Evolutionary conservation across 2,888 invertebrate species (phyloP), one percentile per base, ranked within the genome.

Genomic region (Polietes domitor): DNA sequence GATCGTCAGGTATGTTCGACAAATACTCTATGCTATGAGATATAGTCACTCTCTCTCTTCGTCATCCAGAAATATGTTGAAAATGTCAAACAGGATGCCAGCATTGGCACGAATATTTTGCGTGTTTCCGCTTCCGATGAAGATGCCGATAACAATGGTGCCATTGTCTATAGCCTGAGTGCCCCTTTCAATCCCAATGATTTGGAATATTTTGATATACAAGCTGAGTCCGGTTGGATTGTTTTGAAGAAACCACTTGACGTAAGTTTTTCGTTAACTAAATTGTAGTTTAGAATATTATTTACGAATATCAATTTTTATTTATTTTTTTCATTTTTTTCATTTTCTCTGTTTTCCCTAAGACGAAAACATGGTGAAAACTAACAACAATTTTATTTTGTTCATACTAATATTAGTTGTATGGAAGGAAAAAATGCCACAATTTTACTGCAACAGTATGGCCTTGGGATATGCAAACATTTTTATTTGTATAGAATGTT

Each of bases 151-250:
- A 97, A 97, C 92, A 99, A 99, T 92, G 98, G 98, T 26, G 98
- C 97, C 78, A 98, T 98, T 89, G 95, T 97, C 17, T 98, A 98
- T 92, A 96, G 97, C 58, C 93, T 98, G 88, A 97, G 96, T 89
- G 97, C 98, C 53, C 97, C 97, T 0, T 96, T 96, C 89, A 97
- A 98, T 92, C 96, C 97, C 12, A 95, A 96, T 75, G 97, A 97
- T 92, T 94, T 98, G 90, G 97, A 98, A 91, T 98, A 98, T 93
- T 99, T 99, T 92, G 97, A 97, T 92, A 98, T 99, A 88, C 98
- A 98, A 93, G 96, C 97, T 88, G 98, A 98, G 92, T 98, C 98
- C 89, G 99, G 99, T 91, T 98, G 98, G 98, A 98, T 99, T 91
- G 97, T 97, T 83, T 93, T 98, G 89, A 97, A 97, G 94, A 98